A percentile compares a stretch with the other conserved stretches of the same genome.
These are phyloP conservation scores for Elephantulus edwardii DNA, from an alignment of 2,113 vertebrate genomes.

Conservation along the genomic window DNA sequence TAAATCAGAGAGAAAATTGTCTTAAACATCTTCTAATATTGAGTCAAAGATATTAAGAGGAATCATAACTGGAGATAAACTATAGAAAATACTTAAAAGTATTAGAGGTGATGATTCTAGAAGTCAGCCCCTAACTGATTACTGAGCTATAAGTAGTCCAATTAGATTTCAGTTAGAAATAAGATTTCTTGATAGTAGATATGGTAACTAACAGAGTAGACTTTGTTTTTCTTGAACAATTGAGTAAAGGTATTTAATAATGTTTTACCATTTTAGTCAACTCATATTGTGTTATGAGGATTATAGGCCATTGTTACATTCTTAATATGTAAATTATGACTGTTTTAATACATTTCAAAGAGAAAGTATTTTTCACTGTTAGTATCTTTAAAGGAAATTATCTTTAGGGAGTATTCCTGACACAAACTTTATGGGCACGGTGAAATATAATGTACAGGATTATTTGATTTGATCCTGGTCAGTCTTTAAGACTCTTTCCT, in stretches of 20 bases:
- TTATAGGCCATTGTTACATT: background rate
- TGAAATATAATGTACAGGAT: background rate
- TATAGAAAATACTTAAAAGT: too few species aligned
- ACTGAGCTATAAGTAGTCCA: background rate
- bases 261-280: background rate
- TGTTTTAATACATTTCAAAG: background rate
- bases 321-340: background rate
- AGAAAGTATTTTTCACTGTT: background rate
- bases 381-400: background rate
- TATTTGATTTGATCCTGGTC: background rate
- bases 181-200: background rate
- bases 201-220: background rate
- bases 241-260: background rate
- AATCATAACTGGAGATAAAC: too few species aligned
- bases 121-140: background rate
- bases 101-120: background rate
- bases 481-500: background rate
- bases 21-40: background rate
- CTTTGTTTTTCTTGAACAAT: background rate
- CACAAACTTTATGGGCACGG: background rate
- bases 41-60: background rate
- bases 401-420: background rate
- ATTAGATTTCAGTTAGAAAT: background rate
- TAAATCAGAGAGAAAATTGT: background rate
- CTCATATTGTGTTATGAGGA: background rate